These are phyloP conservation scores for Liopterus haemorrhoidalis DNA, from an alignment of 2,888 invertebrate species.

Conservation along the genomic window DNA sequence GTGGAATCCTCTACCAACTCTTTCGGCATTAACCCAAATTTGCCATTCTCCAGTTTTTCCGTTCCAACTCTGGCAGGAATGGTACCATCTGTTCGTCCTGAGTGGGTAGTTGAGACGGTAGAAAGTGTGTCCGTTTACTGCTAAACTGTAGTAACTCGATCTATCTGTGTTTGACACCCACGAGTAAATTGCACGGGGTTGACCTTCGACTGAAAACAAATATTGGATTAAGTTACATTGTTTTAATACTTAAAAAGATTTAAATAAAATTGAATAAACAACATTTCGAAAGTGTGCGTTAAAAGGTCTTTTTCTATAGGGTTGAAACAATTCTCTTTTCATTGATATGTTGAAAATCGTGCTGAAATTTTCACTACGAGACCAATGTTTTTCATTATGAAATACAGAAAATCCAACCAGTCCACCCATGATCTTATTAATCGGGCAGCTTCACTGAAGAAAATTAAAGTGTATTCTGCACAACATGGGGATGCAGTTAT, in stretches of 20 bases:
- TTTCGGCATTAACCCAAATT: conserved; percentile 79
- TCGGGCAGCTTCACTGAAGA: too few species aligned
- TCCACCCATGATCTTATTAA: too few species aligned
- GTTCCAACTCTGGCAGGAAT: conserved; percentile 83
- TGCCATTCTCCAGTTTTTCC: conserved; percentile 87
- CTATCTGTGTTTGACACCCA: conserved; percentile 77
- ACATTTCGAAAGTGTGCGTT: too few species aligned
- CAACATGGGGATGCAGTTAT: too few species aligned
- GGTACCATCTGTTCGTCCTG: conserved; percentile 71
- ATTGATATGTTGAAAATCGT: too few species aligned
- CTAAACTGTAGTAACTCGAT: conserved; percentile 76
- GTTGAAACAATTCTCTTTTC: too few species aligned
- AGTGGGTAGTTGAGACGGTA: conserved; percentile 68
- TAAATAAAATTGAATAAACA: background rate
- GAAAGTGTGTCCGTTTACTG: conserved; percentile 75
- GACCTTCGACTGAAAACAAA: conserved; percentile 58
- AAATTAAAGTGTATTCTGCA: too few species aligned
- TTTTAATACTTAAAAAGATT: background rate
- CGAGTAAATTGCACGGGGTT: conserved; percentile 65
- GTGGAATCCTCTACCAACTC: conserved; percentile 80
- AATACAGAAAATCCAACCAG: too few species aligned
- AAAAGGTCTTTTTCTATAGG: too few species aligned
- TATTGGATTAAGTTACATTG: conserved; percentile 1
- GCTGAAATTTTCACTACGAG: too few species aligned
- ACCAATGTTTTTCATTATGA: too few species aligned